Evolutionary conservation across 2,888 invertebrate species (phyloP).

Genomic region (Tiliacea aurago): DNA sequence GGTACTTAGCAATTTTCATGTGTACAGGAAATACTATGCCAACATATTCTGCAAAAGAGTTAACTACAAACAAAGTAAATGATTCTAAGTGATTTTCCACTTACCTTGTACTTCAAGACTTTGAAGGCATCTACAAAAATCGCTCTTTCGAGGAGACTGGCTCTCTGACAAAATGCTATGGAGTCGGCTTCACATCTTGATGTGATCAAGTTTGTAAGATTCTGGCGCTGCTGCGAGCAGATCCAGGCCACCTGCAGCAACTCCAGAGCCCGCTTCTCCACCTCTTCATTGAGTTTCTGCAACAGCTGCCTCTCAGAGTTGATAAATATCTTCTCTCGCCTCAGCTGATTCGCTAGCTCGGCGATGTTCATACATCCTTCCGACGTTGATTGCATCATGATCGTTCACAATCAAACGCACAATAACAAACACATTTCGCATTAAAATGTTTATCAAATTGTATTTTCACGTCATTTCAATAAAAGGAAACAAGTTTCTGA

Average conservation of each 20-base stretch:
- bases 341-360: conserved; percentile 91
- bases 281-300: conserved; percentile 94
- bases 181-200: conserved; percentile 94
- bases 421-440: conserved; percentile 71
- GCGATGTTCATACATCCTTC: conserved; percentile 89
- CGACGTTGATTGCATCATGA: conserved; percentile 87
- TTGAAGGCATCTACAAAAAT: conserved; percentile 95
- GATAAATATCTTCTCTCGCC: conserved; percentile 96
- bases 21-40: background rate
- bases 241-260: conserved; percentile 95
- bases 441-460: conserved; percentile 64
- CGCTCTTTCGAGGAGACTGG: conserved; percentile 84
- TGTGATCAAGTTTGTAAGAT: conserved; percentile 94
- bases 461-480: conserved; percentile 77
- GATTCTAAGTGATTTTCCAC: conserved; percentile 45
- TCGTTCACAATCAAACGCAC: conserved; percentile 69
- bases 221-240: conserved; percentile 96
- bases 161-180: conserved; percentile 93
- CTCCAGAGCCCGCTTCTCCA: conserved; percentile 90
- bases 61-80: background rate
- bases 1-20: background rate
- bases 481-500: conserved; percentile 73
- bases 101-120: conserved; percentile 95
- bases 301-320: conserved; percentile 96
- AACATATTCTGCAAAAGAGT: background rate